Conservation (phyloP, 2,113 vertebrate genomes). For the Lepidothrix coronata region DNA sequence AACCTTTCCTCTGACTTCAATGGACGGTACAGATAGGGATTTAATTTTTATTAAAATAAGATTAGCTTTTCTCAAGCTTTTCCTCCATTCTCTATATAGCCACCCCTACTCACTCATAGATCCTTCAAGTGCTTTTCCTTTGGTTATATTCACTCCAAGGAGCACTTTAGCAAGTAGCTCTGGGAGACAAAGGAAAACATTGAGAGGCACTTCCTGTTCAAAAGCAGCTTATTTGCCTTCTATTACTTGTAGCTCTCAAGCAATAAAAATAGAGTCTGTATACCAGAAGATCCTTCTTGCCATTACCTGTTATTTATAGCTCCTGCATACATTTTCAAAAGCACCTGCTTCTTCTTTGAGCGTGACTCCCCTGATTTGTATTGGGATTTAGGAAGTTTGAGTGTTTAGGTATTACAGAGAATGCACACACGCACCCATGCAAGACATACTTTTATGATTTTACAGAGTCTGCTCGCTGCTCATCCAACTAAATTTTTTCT, state of each 20-base stretch:
- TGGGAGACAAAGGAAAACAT: not conserved
- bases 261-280: not conserved
- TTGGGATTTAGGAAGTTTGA: not conserved
- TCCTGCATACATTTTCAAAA: not conserved
- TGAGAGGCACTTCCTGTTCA: not conserved
- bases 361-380: not conserved
- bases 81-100: not conserved
- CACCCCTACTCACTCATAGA: not conserved
- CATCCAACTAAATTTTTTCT: not conserved
- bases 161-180: not conserved
- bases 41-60: not conserved
- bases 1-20: not conserved
- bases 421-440: not conserved
- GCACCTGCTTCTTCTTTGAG: not conserved
- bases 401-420: not conserved
- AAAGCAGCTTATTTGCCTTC: not conserved
- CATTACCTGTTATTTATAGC: not conserved
- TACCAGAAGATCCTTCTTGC: not conserved
- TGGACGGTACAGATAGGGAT: not conserved
- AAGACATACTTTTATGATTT: not conserved
- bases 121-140: not conserved
- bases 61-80: not conserved
- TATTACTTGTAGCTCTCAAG: not conserved
- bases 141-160: not conserved
- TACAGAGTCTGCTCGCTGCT: not conserved